A percentile compares a stretch with the other conserved stretches of the same genome.
Evolutionary conservation across 2,797 vertebrate species (phyloP).

Genomic region (Darevskia nairensis): DNA sequence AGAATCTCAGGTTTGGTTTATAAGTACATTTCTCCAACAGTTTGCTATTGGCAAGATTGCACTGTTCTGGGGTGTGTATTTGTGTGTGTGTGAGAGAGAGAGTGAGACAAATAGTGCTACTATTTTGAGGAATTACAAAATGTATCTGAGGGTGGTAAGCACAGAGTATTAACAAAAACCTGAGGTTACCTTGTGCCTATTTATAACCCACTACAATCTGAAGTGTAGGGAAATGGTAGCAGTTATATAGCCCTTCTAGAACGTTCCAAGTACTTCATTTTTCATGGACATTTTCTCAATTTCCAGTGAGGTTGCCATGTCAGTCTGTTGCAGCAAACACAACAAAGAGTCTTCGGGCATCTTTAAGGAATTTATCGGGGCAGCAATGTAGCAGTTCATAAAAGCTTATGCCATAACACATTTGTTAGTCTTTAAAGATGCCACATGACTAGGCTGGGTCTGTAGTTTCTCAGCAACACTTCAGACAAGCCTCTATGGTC

Average conservation of each 20-base stretch:
- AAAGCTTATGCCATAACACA: no score
- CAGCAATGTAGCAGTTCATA: no score
- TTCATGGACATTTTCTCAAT: background rate
- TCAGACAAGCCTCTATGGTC: background rate
- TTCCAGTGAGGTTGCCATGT: no score
- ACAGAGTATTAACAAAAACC: background rate
- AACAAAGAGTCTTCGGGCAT: no score
- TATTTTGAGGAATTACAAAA: constrained; percentile 1
- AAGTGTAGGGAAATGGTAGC: background rate
- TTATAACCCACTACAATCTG: background rate
- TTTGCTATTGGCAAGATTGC: background rate
- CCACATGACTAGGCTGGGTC: no score
- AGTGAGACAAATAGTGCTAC: background rate
- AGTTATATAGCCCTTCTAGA: background rate
- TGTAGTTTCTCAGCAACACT: background rate
- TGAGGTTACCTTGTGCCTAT: background rate
- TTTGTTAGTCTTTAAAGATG: no score
- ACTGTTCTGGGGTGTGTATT: background rate
- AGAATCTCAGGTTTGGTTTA: background rate
- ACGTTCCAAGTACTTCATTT: background rate
- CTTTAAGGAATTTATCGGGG: no score
- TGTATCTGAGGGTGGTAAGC: background rate
- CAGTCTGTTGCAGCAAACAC: no score
- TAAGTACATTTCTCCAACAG: background rate
- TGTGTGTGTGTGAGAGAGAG: background rate